These are phyloP conservation scores for Sphaerolaimus hirsutus DNA, from an alignment of 2,888 invertebrate genomes.

Conservation along the genomic window DNA sequence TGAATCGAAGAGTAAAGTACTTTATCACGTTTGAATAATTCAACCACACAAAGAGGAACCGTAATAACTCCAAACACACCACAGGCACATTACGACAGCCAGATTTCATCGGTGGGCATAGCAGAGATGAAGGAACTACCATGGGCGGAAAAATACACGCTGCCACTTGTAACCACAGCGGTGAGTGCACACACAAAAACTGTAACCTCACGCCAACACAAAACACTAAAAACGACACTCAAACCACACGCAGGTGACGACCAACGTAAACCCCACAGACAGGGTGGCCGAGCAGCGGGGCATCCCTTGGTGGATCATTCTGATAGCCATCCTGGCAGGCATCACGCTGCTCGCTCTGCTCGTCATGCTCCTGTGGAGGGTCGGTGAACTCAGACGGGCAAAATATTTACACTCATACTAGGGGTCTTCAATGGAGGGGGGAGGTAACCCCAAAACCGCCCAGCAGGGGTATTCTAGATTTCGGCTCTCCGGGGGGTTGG, in stretches of 20 bases:
- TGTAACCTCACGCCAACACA: no score
- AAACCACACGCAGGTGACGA: conserved; percentile 16
- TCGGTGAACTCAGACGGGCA: no score
- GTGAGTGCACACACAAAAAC: background rate
- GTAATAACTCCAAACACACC: no score
- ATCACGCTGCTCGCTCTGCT: conserved; percentile 18
- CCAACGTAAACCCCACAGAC: conserved; percentile 18
- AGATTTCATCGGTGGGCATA: conserved; percentile 19
- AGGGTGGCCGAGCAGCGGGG: conserved; percentile 10
- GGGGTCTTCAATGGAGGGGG: no score
- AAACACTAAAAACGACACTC: no score
- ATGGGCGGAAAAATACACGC: background rate
- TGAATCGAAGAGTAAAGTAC: no score
- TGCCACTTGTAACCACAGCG: background rate
- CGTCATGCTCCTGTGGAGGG: conserved; percentile 17
- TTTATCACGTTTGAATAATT: no score
- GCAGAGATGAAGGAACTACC: conserved; percentile 16
- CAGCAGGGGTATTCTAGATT: no score
- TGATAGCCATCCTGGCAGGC: conserved; percentile 13
- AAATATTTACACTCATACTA: no score
- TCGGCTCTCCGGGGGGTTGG: no score
- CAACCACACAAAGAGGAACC: no score
- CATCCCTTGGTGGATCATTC: conserved; percentile 21
- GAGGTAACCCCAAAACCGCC: no score
- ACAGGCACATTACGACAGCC: conserved; percentile 26